Base-by-base conservation (phyloP, 2,888 invertebrate species). In the Volucella bombylans region DNA sequence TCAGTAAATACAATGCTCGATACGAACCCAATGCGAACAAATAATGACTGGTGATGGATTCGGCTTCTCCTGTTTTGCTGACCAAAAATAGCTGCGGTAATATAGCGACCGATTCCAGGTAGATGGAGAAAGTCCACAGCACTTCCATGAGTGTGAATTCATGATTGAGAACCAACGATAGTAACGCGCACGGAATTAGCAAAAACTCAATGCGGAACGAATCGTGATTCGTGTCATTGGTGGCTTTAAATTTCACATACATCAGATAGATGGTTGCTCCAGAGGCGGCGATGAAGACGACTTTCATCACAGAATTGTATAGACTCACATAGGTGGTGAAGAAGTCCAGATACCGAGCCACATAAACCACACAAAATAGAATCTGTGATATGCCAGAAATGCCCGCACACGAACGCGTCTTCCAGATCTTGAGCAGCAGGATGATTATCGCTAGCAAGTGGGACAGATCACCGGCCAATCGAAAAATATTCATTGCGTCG, bases 111-210 rank as follows among this genome's bases (percentile, higher is more conserved):
- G 99, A 96, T 92, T 99, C 99, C 93, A 99, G 93, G 91, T 99
- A 99, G 93, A 99, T 99, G 90, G 98, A 99, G 93, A 99, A 99
- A 81, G 99, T 99, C 99, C 99, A 99, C 89, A 99, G 93, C 87
- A 99, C 97, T 94, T 99, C 99, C 92, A 99, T 93, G 47, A 97
- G 94, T 59, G 96, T 95, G 90, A 98, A 98, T 86, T 98, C 98
- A 92, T 99, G 98, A 92, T 99, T 99, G 90, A 99, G 96, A 87
- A 99, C 92, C 88, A 99, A 92, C 14, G 99, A 95, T 88, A 99
- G 93, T 57, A 97, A 93, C 86, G 96, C 94, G 85, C 96, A 95
- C 12, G 99, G 99, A 85, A 97, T 93, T 88, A 99, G 91, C 87
- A 99, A 93, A 91, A 99, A 99, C 92, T 99, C 99, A 90, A 99